Evolutionary conservation across 2,113 vertebrate genomes (phyloP).

Genomic region (Dasyurus viverrinus): DNA sequence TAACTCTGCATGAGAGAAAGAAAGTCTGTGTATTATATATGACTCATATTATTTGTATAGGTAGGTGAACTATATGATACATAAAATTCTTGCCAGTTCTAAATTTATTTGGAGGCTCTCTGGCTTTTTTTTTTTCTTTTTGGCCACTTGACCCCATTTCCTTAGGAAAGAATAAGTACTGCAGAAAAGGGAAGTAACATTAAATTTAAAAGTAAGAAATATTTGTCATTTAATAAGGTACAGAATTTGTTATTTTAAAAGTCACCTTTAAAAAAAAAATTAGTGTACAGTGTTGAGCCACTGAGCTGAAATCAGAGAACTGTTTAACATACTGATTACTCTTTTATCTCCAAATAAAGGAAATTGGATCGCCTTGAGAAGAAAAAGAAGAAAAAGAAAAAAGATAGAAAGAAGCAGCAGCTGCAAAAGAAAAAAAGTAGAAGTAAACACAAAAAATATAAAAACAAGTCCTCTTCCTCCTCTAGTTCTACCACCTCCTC

Average conservation of each 20-base stretch:
- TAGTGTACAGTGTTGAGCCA: constrained; percentile 12
- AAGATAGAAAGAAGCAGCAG: constrained; percentile 90
- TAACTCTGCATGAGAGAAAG: neutral
- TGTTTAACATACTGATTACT: constrained; percentile 59
- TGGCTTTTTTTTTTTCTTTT: neutral
- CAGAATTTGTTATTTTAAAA: constrained; percentile 47
- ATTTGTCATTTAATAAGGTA: constrained; percentile 46
- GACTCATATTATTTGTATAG: neutral
- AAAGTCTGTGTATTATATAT: neutral
- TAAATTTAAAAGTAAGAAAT: constrained; percentile 52
- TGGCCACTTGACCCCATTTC: neutral
- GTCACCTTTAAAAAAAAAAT: constrained; percentile 32
- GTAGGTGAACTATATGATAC: neutral
- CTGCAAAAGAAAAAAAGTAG: constrained; percentile 90
- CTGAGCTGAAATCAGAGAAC: constrained; percentile 1
- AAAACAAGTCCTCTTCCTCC: constrained; percentile 66
- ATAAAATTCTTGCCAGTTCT: neutral
- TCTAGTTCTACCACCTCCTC: neutral
- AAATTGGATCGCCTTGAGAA: constrained; percentile 97
- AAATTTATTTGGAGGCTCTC: neutral
- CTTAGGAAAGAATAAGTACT: neutral
- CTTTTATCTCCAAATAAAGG: constrained; percentile 85
- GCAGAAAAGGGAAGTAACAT: neutral
- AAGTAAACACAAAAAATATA: constrained; percentile 91
- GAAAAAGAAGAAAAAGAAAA: constrained; percentile 91